Evolutionary conservation across 2,888 invertebrate genomes (phyloP), one percentile per base, ranked within the genome.

Genomic region (Ormyrus pomaceus): DNA sequence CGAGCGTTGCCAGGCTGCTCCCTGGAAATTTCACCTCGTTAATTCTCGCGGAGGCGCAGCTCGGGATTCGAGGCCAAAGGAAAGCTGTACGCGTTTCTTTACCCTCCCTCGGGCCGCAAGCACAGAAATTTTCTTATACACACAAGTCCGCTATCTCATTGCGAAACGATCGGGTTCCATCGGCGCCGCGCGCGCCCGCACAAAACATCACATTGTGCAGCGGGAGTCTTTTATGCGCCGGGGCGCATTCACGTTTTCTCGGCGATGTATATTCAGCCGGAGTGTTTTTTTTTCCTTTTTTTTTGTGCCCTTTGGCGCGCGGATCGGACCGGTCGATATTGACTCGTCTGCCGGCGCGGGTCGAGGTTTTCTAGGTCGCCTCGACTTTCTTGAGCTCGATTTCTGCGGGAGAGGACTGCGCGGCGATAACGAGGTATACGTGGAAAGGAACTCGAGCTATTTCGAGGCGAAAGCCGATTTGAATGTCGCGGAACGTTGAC

Each of bases 321-420:
- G 34, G 4, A 34, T 34, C 55, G 66, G 71, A 62, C 65, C 61
- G 68, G 73, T 79, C 73, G 68, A 79, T 79, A 79, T 68, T 48
- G 58, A 62, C 55, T 73, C 69, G 73, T 73, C 68, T 68, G 62
- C 34, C 34, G 66, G 45, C 53, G 64, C 10, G n/a, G 2, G 53
- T 58, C 50, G 51, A 69, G 56, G 73, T 56, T 73, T 73, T 73
- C 73, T 79, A 79, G 73, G 73, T 78, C 72, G 68, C 46, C 19
- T 7, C 50, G 78, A 55, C 66, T 68, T 66, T 66, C 62, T 61
- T 73, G 34, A 46, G 48, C 64, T 34, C 34, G 34, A 34, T 34
- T 34, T 34, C 34, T 34, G 34, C 34, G 3, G 34, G 34, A 19
- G 34, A 34, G 34, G 34, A 34, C 34, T 34, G 34, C 34, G 34